Base-by-base conservation (phyloP, 1,140 invertebrate genomes). In the Scaptomyza montana region DNA sequence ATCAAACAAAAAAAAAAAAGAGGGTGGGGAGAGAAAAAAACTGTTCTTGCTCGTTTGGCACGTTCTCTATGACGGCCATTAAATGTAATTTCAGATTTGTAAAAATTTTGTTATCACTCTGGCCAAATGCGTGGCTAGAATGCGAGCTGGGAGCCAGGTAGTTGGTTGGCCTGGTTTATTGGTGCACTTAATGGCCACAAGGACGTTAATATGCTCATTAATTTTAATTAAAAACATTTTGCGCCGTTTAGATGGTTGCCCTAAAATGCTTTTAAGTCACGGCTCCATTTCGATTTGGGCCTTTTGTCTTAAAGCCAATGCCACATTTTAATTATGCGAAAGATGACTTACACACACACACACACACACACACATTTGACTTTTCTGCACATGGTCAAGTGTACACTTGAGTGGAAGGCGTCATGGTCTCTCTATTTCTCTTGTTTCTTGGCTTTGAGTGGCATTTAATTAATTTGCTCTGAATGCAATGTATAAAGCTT, bases 401-500 rank as follows among this genome's bases (percentile, higher is more conserved):
- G 43, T 43, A 16, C 10, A 13, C 19, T 10, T n/a, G n/a, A n/a
- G n/a, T n/a, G 10, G 33, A 49, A 33, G 25, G 28, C 5, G 10
- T 28, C 19, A 9, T 13, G 1, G 25, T 5, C 25, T 64, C 50
- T 64, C 25, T 46, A 47, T 46, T 33, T 21, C 30, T 41, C 45
- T 51, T 75, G 47, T 57, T 39, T 50, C 59, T 12, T 33, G 39
- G 66, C 57, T 57, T 70, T 79, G 82, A 87, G 78, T 87, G 82
- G 82, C 82, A 79, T 87, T 87, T 87, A 87, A 87, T 87, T 87
- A 87, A 87, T 87, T 86, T 79, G 69, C 76, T 76, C 51, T 75
- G 56, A 77, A 68, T 78, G 49, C 67, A 43, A 60, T 65, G 13
- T 64, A 33, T 25, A 33, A 19, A 28, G 33, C 39, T n/a, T 50